Evolutionary conservation across 2,888 invertebrate genomes (phyloP).

Genomic region (Chalcis sispes): DNA sequence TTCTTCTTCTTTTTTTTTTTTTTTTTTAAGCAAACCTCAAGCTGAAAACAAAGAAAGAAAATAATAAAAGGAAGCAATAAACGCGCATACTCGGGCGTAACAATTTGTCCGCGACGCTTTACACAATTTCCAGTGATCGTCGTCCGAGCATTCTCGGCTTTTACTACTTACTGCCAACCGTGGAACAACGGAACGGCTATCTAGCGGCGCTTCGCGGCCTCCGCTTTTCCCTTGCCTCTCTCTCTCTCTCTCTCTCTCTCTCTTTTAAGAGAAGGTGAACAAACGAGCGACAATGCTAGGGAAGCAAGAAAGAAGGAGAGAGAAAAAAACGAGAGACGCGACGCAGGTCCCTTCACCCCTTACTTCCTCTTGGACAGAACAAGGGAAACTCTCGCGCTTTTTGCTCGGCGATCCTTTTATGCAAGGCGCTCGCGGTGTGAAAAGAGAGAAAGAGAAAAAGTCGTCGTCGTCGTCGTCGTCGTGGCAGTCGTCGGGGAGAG

Average conservation of each 20-base stretch:
- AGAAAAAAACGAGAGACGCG: neutral
- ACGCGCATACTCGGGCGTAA: no score
- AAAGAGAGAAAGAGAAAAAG: conserved; percentile 32
- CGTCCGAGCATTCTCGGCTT: conserved; percentile 12
- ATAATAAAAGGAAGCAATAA: no score
- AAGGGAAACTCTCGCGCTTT: conserved; percentile 23
- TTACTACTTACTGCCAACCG: conserved; percentile 26
- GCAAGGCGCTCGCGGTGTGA: conserved; percentile 41
- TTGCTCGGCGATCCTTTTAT: conserved; percentile 50
- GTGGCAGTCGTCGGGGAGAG: neutral
- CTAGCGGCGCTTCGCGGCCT: conserved; percentile 7
- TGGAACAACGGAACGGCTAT: neutral
- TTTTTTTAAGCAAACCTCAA: no score
- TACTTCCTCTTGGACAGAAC: conserved; percentile 3
- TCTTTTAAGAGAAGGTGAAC: conserved; percentile 14
- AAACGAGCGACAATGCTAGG: conserved; percentile 23
- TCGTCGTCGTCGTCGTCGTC: no score
- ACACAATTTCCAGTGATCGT: conserved; percentile 33
- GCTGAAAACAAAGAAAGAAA: no score
- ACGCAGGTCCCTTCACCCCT: conserved; percentile 26
- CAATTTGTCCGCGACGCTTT: neutral
- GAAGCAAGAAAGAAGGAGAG: neutral
- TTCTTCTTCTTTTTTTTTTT: no score
- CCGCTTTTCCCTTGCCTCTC: neutral
- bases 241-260: no score